Evolutionary conservation across 2,888 invertebrate species (phyloP).

Genomic region (Proisotoma minuta): DNA sequence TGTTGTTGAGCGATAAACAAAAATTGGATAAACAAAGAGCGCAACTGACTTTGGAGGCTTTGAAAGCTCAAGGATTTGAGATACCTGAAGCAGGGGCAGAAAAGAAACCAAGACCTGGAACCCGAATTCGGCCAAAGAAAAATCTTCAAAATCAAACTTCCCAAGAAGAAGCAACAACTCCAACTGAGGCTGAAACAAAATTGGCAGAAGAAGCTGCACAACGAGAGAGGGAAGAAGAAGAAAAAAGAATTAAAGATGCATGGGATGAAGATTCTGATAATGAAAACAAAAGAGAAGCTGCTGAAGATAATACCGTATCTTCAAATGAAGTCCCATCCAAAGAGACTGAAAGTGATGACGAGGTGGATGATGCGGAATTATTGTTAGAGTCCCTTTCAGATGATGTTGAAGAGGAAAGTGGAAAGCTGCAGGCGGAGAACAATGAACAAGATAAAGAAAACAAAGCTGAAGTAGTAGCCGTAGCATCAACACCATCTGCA

Average conservation of each 20-base stretch:
- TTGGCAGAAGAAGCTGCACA: slow-evolving; percentile 46
- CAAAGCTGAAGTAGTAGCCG: slow-evolving; percentile 2
- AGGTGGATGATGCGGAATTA: too few species aligned
- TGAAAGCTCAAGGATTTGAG: slow-evolving; percentile 82
- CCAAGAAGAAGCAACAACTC: slow-evolving; percentile 15
- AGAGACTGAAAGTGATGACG: neutral
- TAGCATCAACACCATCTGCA: neutral
- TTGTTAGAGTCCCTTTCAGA: neutral
- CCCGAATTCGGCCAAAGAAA: slow-evolving; percentile 68
- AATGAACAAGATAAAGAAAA: slow-evolving; percentile 13
- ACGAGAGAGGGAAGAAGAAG: slow-evolving; percentile 53
- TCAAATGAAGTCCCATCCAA: neutral
- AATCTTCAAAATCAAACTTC: slow-evolving; percentile 55
- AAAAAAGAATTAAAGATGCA: slow-evolving; percentile 67
- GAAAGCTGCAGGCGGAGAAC: neutral
- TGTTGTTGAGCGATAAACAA: slow-evolving; percentile 81
- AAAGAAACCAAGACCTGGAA: slow-evolving; percentile 58
- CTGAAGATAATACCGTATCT: neutral
- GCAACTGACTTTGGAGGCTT: slow-evolving; percentile 78
- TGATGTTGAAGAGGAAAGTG: slow-evolving; percentile 32
- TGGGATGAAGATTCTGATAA: slow-evolving; percentile 76
- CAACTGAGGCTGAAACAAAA: slow-evolving; percentile 50
- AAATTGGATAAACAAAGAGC: slow-evolving; percentile 84
- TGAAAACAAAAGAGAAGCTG: slow-evolving; percentile 51
- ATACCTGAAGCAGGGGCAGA: slow-evolving; percentile 64